Percentiles rank a stretch among this genome's conserved stretches.
These are phyloP conservation scores for Heliocidaris erythrogramma DNA, from an alignment of 35 echinoderm and acorn worm species.

Conservation along the genomic window DNA sequence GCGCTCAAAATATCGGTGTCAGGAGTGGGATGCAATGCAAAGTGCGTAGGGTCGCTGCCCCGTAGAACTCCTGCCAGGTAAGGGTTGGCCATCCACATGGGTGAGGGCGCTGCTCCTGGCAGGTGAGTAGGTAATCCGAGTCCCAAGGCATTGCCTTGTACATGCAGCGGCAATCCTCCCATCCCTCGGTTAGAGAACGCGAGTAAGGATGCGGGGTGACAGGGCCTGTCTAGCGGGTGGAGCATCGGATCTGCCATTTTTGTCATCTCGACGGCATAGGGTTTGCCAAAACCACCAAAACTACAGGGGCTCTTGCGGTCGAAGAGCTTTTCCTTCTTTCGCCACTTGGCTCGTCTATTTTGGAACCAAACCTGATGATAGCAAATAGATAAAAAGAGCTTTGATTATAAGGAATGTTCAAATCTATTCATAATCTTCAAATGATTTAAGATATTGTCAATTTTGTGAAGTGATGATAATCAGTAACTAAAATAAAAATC, in stretches of 20 bases:
- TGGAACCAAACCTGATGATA: conserved; percentile 94
- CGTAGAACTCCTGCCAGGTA: background rate
- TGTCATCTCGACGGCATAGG: background rate
- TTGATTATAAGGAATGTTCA: background rate
- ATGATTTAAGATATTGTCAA: background rate
- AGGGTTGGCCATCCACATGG: conserved; percentile 13
- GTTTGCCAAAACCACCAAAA: background rate
- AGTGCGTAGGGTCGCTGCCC: background rate
- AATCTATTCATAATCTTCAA: too few relatives aligned
- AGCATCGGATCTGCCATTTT: background rate
- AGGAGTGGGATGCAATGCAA: conserved; percentile 4
- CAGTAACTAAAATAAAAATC: background rate
- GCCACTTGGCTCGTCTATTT: conserved; percentile 94
- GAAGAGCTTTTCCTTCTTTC: conserved; percentile 78
- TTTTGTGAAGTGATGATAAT: too few relatives aligned
- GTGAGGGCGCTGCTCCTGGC: background rate
- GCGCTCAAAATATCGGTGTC: background rate
- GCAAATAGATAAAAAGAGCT: conserved; percentile 18
- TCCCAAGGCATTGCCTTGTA: background rate
- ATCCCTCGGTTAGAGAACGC: background rate
- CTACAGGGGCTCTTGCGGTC: conserved; percentile 50
- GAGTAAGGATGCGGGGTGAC: background rate
- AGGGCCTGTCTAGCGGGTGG: background rate
- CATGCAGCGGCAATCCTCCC: background rate
- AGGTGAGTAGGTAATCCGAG: background rate